Evolutionary conservation across 2,113 vertebrate species (phyloP).

Genomic region (Bufo gargarizans): DNA sequence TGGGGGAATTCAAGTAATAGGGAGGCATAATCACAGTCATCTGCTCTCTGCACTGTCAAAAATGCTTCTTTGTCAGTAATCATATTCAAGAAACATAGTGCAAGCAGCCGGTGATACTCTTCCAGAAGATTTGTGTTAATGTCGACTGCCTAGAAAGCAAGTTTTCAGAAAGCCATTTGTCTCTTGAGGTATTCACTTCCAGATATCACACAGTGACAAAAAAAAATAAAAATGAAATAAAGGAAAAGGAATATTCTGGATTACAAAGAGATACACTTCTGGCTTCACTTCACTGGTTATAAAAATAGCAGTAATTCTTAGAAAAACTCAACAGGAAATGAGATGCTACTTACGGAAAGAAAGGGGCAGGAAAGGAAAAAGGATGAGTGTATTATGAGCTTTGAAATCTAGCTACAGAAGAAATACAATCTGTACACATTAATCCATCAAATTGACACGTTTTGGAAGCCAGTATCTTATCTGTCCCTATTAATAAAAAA

Average conservation of each 20-base stretch:
- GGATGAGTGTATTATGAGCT: not conserved
- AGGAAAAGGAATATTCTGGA: conserved; percentile 30
- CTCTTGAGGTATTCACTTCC: not conserved
- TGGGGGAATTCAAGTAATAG: not conserved
- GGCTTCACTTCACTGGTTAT: conserved; percentile 47
- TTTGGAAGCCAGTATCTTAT: not conserved
- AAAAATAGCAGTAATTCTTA: conserved; percentile 54
- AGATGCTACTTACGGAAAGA: conserved; percentile 30
- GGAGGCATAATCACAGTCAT: not conserved
- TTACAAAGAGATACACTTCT: conserved; percentile 32
- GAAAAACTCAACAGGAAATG: conserved; percentile 55
- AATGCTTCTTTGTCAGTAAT: not conserved
- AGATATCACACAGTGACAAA: not conserved
- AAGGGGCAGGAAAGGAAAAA: not conserved
- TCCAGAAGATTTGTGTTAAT: not conserved
- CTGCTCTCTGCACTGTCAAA: not conserved
- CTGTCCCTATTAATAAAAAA: not conserved
- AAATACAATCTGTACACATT: conserved; percentile 6
- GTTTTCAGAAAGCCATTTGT: conserved; percentile 23
- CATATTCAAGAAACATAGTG: not conserved
- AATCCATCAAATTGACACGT: not conserved
- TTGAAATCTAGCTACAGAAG: not conserved
- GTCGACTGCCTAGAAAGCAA: conserved; percentile 35
- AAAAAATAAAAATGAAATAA: conserved; percentile 24
- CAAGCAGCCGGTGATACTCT: not conserved